Evolutionary conservation across 2,888 invertebrate species (phyloP), one percentile per base, ranked within the genome.

Genomic region (Conistra vaccinii): DNA sequence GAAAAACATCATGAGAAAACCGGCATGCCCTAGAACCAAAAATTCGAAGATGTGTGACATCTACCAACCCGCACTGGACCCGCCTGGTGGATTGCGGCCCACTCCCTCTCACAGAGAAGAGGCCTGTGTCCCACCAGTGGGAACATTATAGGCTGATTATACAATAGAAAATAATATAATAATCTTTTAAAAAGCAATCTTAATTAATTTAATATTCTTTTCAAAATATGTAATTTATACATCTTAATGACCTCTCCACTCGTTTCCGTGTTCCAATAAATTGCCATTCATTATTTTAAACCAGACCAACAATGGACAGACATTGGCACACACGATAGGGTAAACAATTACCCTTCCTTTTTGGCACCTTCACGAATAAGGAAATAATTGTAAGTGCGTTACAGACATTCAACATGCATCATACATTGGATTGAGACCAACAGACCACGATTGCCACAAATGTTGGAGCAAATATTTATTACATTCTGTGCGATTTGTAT

Each of bases 301-400:
- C 42, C 55, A 39, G 9, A 45, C 5, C 32, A 35, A 35, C 45
- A 67, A 70, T 17, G 32, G 12, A 53, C n/a, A 29, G 63, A 74
- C 23, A 60, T 76, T 83, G 63, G 76, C 72, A 83, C 39, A 63
- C 26, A 55, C 62, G 26, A 72, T 66, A 70, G 32, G 66, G 67
- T 78, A 82, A 80, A 76, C 42, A n/a, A 58, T 61, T 74, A 69
- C 55, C 76, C 78, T 81, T 81, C 78, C 71, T 58, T 84, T 81
- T 84, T 84, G 81, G 84, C 84, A 79, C 70, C 79, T 61, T 71
- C 60, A 51, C 65, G 51, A 53, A 73, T 81, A 82, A 85, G 82
- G 85, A 84, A 85, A 84, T 81, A 74, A 62, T 63, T 69, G 29
- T 51, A 1, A 66, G n/a, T n/a, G 12, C 55, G 12, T 65, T 17